Evolutionary conservation across 1,140 invertebrate species (phyloP), one percentile per base, ranked within the genome.

Genomic region (Galleria mellonella): DNA sequence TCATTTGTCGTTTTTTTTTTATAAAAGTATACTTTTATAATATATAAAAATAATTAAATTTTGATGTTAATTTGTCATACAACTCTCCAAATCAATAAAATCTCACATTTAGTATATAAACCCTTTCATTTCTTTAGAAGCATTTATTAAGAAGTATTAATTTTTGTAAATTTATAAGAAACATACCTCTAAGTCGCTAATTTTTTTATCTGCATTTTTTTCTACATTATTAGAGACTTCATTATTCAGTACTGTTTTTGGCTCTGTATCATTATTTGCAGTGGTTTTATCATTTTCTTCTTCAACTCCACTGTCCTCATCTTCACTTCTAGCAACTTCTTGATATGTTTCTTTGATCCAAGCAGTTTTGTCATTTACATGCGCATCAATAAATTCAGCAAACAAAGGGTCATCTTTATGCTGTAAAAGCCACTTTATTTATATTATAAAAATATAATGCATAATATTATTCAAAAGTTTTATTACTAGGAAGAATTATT

Each of bases 341-440:
- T 76, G 55, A 14, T 88, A 78, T 62, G 87, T 79, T 65, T 94
- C 92, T 81, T 95, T 94, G 28, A 88, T 89, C 93, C 93, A 95
- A 5, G 90, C 55, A 40, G 88, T 89, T 82, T 89, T 89, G 28
- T 84, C 87, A 71, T 81, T 87, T 50, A 89, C 72, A 82, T 97
- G 94, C 35, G 91, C 89, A 85, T 95, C 90, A 60, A 98, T 83
- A 86, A 96, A 98, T 79, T 98, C 96, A 52, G 89, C 83, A 87
- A 98, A 98, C 43, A 94, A 77, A 14, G 95, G 94, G 89, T 98
- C 96, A 88, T 95, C 90, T 87, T 94, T 93, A 57, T 96, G 91
- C 91, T 94, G 71, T 51, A 69, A 89, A 35, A 57, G 9, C 32
- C 23, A 32, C 4, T 36, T 3, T 13, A 9, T 13, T 13, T 3